Percentiles rank a stretch among this genome's conserved stretches.
Conservation (phyloP, 2,888 invertebrate species). For the Holacanthella duospinosa region DNA sequence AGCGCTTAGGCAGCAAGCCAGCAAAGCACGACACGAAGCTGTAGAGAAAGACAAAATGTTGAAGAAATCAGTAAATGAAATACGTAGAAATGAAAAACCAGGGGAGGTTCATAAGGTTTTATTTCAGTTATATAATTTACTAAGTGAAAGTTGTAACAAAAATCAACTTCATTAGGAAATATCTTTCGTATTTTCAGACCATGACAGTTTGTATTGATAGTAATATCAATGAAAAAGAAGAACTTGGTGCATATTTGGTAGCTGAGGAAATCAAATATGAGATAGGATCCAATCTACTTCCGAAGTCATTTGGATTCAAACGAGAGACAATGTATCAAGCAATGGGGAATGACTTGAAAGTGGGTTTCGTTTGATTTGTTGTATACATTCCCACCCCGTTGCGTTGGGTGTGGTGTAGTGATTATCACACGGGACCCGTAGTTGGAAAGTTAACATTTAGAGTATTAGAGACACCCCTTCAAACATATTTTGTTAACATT, state of each 20-base stretch:
- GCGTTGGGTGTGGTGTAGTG: no score
- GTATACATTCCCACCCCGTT: no score
- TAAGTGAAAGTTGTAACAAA: no score
- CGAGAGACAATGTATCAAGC: constrained; percentile 16
- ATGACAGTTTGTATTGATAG: not conserved
- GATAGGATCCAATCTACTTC: not conserved
- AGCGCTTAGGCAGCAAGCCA: not conserved
- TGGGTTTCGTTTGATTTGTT: no score
- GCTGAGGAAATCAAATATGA: constrained; percentile 1
- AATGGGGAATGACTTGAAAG: constrained; percentile 19
- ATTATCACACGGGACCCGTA: no score
- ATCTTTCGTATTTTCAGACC: not conserved
- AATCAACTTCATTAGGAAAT: no score
- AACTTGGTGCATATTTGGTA: not conserved
- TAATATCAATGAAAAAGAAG: not conserved
- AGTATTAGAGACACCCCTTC: no score
- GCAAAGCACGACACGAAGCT: not conserved
- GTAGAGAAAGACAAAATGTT: constrained; percentile 11
- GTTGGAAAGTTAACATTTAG: no score
- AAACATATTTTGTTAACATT: no score
- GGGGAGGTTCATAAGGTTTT: constrained; percentile 17
- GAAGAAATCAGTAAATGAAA: constrained; percentile 13
- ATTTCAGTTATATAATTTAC: no score
- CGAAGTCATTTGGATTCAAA: constrained; percentile 17
- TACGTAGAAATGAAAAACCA: constrained; percentile 12